These are phyloP conservation scores for Heliconius ethilla DNA, from an alignment of 2,888 invertebrate species.

Conservation along the genomic window DNA sequence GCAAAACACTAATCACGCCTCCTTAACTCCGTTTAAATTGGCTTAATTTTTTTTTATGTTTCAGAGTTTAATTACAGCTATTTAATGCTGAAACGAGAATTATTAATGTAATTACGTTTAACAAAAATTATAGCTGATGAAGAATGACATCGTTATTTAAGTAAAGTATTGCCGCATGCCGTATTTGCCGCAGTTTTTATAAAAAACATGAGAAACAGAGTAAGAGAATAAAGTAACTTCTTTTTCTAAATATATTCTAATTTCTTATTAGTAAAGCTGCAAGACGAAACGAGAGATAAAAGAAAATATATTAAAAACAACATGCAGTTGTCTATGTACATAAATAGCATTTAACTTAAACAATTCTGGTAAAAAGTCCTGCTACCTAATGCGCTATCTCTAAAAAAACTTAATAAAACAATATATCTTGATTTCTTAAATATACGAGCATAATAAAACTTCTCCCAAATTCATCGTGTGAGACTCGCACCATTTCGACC, in stretches of 20 bases:
- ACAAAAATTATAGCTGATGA: background rate
- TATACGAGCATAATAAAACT: constrained; percentile 1
- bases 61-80: constrained; percentile 13
- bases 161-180: too few species aligned
- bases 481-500: constrained; percentile 5
- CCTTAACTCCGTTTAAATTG: constrained; percentile 17
- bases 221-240: too few species aligned
- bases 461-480: background rate
- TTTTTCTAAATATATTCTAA: too few species aligned
- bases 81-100: constrained; percentile 5
- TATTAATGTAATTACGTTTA: background rate
- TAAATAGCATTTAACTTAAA: background rate
- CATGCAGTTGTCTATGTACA: too few species aligned
- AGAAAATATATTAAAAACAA: background rate
- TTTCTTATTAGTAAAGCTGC: too few species aligned
- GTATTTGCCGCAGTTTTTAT: too few species aligned
- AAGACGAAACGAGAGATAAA: background rate
- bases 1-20: constrained; percentile 24
- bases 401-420: background rate
- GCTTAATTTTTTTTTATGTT: constrained; percentile 1
- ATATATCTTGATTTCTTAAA: constrained; percentile 8
- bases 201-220: too few species aligned
- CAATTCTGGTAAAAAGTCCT: background rate
- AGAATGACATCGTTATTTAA: background rate
- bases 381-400: background rate